Conservation (phyloP, 2,888 invertebrate species). For the Bellardia pandia region DNA sequence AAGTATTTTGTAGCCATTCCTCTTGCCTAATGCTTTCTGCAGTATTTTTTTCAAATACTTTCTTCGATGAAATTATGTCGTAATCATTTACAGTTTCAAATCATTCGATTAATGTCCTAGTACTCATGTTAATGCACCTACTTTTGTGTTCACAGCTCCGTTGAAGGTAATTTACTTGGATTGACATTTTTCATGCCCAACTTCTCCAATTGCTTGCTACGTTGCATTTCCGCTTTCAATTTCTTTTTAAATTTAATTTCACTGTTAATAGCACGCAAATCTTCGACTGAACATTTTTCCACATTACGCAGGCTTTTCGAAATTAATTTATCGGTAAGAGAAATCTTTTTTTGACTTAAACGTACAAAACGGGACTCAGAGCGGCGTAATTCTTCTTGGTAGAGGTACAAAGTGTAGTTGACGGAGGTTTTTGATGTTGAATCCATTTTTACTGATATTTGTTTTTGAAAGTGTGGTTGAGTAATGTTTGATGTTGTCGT, state of each 20-base stretch:
- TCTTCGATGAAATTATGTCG: too few relatives aligned
- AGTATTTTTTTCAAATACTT: too few relatives aligned
- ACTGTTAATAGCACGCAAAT: conserved; percentile 77
- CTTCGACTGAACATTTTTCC: conserved; percentile 77
- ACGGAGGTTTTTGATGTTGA: conserved; percentile 72
- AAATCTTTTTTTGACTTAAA: conserved; percentile 77
- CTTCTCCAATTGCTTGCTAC: conserved; percentile 32
- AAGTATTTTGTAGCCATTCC: too few relatives aligned
- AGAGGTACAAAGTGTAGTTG: conserved; percentile 77
- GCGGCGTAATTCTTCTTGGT: conserved; percentile 77
- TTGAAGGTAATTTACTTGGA: conserved; percentile 2
- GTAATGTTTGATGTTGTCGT: neutral
- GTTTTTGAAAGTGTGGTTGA: neutral
- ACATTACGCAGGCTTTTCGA: conserved; percentile 76
- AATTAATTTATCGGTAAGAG: conserved; percentile 78
- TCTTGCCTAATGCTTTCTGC: too few relatives aligned
- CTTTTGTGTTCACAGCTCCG: conserved; percentile 6
- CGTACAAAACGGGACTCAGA: conserved; percentile 75
- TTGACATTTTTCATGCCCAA: conserved; percentile 16
- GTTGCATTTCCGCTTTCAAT: conserved; percentile 66
- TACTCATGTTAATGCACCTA: too few relatives aligned
- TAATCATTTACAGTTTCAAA: too few relatives aligned
- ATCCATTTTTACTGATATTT: conserved; percentile 10
- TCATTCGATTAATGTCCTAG: too few relatives aligned
- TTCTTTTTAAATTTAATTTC: conserved; percentile 78